These are phyloP conservation scores for Acanthosoma haemorrhoidale DNA, from an alignment of 2,888 invertebrate genomes.

Conservation along the genomic window DNA sequence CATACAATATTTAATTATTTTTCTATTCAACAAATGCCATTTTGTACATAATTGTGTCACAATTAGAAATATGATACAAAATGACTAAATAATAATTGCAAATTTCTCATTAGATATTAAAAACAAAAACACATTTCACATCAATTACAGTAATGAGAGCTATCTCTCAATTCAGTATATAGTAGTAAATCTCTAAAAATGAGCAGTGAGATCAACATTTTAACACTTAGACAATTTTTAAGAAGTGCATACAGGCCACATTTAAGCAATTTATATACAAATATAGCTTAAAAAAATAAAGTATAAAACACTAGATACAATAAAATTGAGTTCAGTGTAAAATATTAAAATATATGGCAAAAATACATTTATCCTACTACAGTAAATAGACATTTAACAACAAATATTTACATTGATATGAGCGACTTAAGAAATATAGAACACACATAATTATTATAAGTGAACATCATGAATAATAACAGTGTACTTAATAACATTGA, in stretches of 20 bases:
- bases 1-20: not conserved
- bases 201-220: not conserved
- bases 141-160: not conserved
- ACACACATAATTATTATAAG: not conserved
- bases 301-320: not conserved
- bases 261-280: slow-evolving; percentile 1
- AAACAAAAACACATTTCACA: not conserved
- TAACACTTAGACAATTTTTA: not conserved
- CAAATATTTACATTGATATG: not conserved
- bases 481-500: no score
- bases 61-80: not conserved
- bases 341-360: not conserved
- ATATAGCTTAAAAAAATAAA: not conserved
- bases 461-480: not conserved
- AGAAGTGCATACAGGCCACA: not conserved
- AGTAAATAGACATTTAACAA: not conserved
- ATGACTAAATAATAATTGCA: not conserved
- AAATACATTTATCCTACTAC: slow-evolving; percentile 4
- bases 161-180: not conserved
- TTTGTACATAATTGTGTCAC: not conserved
- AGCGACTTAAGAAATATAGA: not conserved
- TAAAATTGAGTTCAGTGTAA: not conserved
- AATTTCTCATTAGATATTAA: slow-evolving; percentile 1
- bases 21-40: not conserved
- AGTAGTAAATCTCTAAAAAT: not conserved